phyloP scores from a whole-genome alignment of 2,888 invertebrate species.

The Tubulanus polymorphus region DNA sequence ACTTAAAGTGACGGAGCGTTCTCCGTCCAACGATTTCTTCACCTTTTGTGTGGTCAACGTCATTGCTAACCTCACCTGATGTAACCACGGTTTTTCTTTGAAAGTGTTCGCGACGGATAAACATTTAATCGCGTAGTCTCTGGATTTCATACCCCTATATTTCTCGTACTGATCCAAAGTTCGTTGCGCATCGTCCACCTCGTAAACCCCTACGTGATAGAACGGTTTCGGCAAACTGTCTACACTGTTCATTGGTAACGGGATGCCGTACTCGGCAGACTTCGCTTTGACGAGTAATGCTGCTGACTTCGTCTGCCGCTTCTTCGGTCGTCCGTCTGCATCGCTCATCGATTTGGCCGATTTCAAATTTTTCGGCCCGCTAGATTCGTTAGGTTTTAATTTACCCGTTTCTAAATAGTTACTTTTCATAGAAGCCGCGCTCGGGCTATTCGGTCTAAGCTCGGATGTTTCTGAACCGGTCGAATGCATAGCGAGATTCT shows the following conservation, averaged over 20 bases:
- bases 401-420: conserved; percentile 9
- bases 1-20: too few species aligned
- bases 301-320: conserved; percentile 25
- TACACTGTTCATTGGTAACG: conserved; percentile 38
- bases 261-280: conserved; percentile 33
- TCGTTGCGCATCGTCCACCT: conserved; percentile 32
- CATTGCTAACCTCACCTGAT: conserved; percentile 48
- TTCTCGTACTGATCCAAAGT: conserved; percentile 36
- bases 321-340: conserved; percentile 1
- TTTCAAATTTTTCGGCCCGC: not conserved
- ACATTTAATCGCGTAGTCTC: conserved; percentile 48
- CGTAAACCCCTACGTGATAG: conserved; percentile 35
- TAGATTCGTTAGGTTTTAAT: conserved; percentile 1
- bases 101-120: conserved; percentile 48
- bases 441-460: not conserved
- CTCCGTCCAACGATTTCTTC: too few species aligned
- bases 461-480: conserved; percentile 5
- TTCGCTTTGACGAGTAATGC: conserved; percentile 29
- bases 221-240: conserved; percentile 38
- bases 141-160: conserved; percentile 38
- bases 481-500: not conserved
- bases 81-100: conserved; percentile 50
- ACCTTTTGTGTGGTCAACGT: conserved; percentile 39
- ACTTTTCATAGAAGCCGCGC: conserved; percentile 2
- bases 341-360: conserved; percentile 3